Conservation (phyloP, 30 jellyfish, hydroid and myxozoan species). For the Pelagia noctiluca region DNA sequence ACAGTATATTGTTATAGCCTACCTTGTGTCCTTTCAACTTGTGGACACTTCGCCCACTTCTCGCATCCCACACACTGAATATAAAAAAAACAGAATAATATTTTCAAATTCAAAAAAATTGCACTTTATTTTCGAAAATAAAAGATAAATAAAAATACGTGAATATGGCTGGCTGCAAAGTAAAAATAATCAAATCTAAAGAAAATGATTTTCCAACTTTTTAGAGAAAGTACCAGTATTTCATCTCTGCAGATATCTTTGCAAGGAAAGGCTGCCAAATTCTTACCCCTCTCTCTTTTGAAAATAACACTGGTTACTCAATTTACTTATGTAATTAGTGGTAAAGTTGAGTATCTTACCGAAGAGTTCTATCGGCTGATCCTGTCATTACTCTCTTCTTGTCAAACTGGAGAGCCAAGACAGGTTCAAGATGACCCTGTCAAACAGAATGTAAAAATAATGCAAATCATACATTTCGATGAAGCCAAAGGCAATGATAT, state of each 20-base stretch:
- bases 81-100: neutral
- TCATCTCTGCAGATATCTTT: too few species aligned
- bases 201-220: neutral
- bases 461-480: neutral
- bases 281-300: too few species aligned
- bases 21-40: conserved; percentile 95
- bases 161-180: neutral
- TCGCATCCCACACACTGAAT: conserved; percentile 91
- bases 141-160: neutral
- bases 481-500: neutral
- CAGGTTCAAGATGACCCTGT: conserved; percentile 93
- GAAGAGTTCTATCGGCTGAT: conserved; percentile 83
- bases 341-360: conserved; percentile 61
- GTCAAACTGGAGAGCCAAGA: conserved; percentile 80
- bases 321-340: neutral
- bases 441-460: neutral
- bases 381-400: conserved; percentile 89
- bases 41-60: conserved; percentile 90
- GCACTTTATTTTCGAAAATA: neutral
- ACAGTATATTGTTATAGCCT: too few species aligned
- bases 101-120: neutral
- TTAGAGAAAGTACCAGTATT: too few species aligned
- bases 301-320: neutral
- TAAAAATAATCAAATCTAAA: neutral
- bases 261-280: too few species aligned